Evolutionary conservation across 2,797 vertebrate species (phyloP), one percentile per base, ranked within the genome.

Genomic region (Falco columbarius): DNA sequence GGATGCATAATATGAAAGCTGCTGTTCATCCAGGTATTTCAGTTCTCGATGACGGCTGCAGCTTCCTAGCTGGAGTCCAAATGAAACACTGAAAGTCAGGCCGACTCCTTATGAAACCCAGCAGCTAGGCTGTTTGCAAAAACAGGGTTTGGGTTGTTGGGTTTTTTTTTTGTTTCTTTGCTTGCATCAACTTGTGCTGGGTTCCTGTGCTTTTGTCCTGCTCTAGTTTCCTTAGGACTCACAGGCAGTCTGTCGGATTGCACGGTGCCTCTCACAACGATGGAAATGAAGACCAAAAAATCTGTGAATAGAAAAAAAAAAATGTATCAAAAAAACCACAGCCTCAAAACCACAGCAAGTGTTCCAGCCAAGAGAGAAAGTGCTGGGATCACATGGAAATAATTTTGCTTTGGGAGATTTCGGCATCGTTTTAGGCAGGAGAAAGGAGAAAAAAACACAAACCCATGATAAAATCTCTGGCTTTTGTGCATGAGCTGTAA

Each of bases 41-140:
- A 62, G 49, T 10, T 47, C 59, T 79, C 59, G 0, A 23, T 32
- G 66, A 76, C 9, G 30, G 93, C 83, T 82, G 91, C 92, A 62
- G 74, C 79, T 95, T 47, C 94, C 68, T 71, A 36, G 68, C 74
- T 30, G 73, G 88, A 81, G 58, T 97, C 97, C 97, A 96, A 97
- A 91, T 22, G 83, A 96, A 97, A 97, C 93, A 95, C 44, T 9
- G 86, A 12, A 67, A 81, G 51, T 81, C 75, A 58, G 47, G 22
- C 77, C 8, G 62, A 76, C 90, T 92, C 84, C 93, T 95, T 23
- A 56, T n/a, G 95, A 76, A 95, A 76, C 58, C 55, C 79, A 63
- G 89, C 86, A 59, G 80, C n/a, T 22, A 51, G 36, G 21, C 8
- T 38, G 83, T 90, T 87, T 87, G 92, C 44, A 81, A 86, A 70